Conservation (phyloP, 2,113 vertebrate species). For the Symphodus melops region DNA sequence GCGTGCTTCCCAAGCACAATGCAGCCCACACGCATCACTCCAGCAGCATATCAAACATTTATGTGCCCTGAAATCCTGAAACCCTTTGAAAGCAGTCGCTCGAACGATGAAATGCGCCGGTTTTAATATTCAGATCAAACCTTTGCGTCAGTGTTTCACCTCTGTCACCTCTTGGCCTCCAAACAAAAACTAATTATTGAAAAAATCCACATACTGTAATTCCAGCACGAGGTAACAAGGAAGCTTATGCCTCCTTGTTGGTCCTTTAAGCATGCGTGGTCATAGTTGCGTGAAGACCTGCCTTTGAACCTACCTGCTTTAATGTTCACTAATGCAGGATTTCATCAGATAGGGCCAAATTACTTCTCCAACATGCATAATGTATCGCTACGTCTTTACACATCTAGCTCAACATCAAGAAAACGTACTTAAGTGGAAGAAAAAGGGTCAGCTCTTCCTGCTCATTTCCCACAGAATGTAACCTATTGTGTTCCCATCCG, state of each 20-base stretch:
- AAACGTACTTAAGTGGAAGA: constrained; percentile 43
- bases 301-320: constrained; percentile 64
- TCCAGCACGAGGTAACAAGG: constrained; percentile 17
- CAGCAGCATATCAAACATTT: constrained; percentile 69
- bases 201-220: constrained; percentile 1
- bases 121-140: constrained; percentile 45
- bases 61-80: constrained; percentile 58
- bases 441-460: constrained; percentile 33
- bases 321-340: constrained; percentile 62
- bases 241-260: constrained; percentile 24
- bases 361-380: constrained; percentile 68
- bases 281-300: constrained; percentile 50
- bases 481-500: constrained; percentile 19
- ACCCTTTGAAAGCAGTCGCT: constrained; percentile 53
- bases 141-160: constrained; percentile 40
- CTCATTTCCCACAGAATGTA: constrained; percentile 19
- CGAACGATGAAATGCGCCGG: constrained; percentile 14
- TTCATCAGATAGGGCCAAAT: constrained; percentile 67
- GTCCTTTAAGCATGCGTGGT: constrained; percentile 52
- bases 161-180: constrained; percentile 29
- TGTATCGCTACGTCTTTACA: constrained; percentile 66
- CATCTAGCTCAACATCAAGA: constrained; percentile 64
- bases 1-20: constrained; percentile 51
- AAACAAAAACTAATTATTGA: constrained; percentile 46
- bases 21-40: constrained; percentile 45